Evolutionary conservation across 2,113 vertebrate genomes (phyloP), one percentile per base, ranked within the genome.

Genomic region (Hoplias malabaricus): DNA sequence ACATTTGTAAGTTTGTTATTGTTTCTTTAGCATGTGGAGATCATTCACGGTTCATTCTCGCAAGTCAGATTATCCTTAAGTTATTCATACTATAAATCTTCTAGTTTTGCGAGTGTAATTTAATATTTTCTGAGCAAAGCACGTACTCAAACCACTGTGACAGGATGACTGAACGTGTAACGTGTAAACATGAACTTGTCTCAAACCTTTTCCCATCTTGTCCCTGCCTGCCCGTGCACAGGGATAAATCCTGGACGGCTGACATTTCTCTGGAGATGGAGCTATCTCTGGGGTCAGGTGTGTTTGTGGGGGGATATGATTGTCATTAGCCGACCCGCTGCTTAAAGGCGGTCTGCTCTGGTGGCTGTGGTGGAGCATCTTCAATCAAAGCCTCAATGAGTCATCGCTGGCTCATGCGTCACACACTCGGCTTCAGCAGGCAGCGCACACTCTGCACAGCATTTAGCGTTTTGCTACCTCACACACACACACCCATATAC

Each of bases 351-450:
- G 14, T 69, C 31, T 36, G 7, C 16, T 50, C 66, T 36, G 57
- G 50, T 67, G 56, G 43, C 53, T 69, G 73, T 23, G 53, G n/a
- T 31, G 68, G 78, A 80, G 10, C 68, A 14, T 69, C 73, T 68
- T 76, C 76, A 71, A 69, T 79, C 76, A 65, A 72, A 81, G 19
- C 5, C n/a, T 8, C 57, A 68, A 63, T 84, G 82, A 84, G 79
- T 84, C 83, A 84, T 81, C 72, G 6, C 53, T n/a, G 54, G 33
- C 12, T 71, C 57, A 9, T 81, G 83, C 83, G 72, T 81, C 83
- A 84, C 79, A 43, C 67, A 5, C 66, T 42, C 5, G 23, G 33
- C 25, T 50, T 48, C 66, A 16, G 19, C 59, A 31, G 40, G 40
- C 21, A 31, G 33, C 67, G 62, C 67, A 62, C 63, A 54, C 36